Percentiles rank a stretch among this genome's conserved stretches.
phyloP scores from a whole-genome alignment of 2,888 invertebrate species.

The Crocallis elinguaria region DNA sequence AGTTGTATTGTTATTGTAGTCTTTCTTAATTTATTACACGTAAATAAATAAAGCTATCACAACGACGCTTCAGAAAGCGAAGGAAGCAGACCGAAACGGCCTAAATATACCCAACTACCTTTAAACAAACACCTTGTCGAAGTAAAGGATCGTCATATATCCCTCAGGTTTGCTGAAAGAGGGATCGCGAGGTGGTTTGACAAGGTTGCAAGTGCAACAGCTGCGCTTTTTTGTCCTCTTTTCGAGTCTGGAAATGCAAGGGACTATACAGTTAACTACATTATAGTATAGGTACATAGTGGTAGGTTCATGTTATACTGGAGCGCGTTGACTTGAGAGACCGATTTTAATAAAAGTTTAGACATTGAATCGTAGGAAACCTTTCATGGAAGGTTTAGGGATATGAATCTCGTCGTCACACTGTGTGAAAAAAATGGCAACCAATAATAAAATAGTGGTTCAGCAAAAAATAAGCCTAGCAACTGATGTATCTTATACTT shows the following conservation, averaged over 20 bases:
- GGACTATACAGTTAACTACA: constrained; percentile 40
- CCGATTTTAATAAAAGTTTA: neutral
- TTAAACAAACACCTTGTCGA: constrained; percentile 62
- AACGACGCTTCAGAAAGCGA: constrained; percentile 57
- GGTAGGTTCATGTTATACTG: constrained; percentile 35
- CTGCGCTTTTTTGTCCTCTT: constrained; percentile 73
- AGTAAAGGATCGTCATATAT: constrained; percentile 45
- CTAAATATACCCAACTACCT: constrained; percentile 64
- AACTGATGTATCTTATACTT: too few relatives aligned
- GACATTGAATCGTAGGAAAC: neutral
- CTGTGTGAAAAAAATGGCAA: too few relatives aligned
- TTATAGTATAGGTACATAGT: constrained; percentile 41
- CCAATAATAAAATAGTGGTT: too few relatives aligned
- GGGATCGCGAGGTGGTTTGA: constrained; percentile 56
- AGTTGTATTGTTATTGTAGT: neutral
- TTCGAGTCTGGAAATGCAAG: constrained; percentile 75
- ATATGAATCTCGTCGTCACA: too few relatives aligned
- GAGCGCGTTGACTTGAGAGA: constrained; percentile 6
- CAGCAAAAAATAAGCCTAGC: too few relatives aligned
- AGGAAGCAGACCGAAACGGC: constrained; percentile 67
- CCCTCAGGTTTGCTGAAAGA: constrained; percentile 50
- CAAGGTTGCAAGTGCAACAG: constrained; percentile 69
- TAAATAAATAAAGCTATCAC: constrained; percentile 47
- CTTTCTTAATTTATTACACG: constrained; percentile 13
- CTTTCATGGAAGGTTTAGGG: neutral